Evolutionary conservation across 2,797 vertebrate species (phyloP).

Genomic region (Brachyalestes nurse): DNA sequence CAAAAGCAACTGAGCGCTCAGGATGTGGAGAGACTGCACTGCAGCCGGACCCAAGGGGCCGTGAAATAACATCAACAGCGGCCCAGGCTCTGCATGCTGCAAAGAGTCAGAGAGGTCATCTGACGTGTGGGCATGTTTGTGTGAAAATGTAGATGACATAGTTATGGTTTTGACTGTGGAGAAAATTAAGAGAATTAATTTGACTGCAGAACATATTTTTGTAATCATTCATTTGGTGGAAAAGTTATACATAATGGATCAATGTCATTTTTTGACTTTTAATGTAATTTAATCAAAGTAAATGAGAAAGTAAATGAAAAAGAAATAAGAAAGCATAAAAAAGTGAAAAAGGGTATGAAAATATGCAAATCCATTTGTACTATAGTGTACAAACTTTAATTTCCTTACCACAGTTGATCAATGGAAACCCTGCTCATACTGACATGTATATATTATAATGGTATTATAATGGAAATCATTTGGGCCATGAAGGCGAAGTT

Average conservation of each 20-base stretch:
- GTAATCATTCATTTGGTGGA: background rate
- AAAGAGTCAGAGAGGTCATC: constrained; percentile 37
- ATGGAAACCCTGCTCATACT: no score
- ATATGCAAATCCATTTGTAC: no score
- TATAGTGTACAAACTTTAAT: no score
- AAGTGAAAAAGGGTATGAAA: no score
- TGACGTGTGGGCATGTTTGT: constrained; percentile 33
- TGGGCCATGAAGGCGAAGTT: no score
- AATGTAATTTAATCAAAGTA: no score
- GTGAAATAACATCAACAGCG: constrained; percentile 83
- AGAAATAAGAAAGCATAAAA: no score
- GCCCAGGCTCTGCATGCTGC: constrained; percentile 66
- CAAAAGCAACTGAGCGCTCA: constrained; percentile 85
- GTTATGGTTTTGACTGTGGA: constrained; percentile 8
- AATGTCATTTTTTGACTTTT: no score
- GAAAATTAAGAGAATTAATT: background rate
- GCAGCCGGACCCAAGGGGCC: constrained; percentile 80
- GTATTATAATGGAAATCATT: no score
- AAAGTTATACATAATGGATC: background rate
- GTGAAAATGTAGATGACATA: constrained; percentile 31
- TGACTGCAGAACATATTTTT: background rate
- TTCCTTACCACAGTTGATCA: no score
- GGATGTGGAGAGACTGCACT: constrained; percentile 80
- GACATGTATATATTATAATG: no score
- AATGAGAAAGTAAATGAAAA: no score